phyloP scores from a whole-genome alignment of 2,888 invertebrate genomes.

The Sisyra terminalis region DNA sequence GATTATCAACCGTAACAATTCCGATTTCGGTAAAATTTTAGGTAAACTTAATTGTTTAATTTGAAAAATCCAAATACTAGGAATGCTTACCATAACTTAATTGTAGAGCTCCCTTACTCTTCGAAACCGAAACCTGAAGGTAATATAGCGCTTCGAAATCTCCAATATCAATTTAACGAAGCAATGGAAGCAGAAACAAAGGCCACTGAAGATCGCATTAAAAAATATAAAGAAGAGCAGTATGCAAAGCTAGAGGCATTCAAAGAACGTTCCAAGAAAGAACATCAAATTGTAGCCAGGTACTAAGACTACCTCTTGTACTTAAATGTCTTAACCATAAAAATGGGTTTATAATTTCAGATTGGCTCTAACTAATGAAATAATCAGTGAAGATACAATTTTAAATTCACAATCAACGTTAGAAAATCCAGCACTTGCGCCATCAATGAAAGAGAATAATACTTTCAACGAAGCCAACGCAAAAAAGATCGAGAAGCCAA shows the following conservation, averaged over 20 bases:
- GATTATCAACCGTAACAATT: slow-evolving; percentile 38
- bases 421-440: too few relatives aligned
- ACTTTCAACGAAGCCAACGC: not conserved
- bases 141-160: slow-evolving; percentile 11
- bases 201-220: slow-evolving; percentile 57
- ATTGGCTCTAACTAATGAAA: slow-evolving; percentile 9
- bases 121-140: not conserved
- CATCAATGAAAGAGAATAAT: too few relatives aligned
- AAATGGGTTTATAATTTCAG: not conserved
- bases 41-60: slow-evolving; percentile 3
- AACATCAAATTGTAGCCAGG: slow-evolving; percentile 50
- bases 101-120: not conserved
- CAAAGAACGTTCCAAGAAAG: slow-evolving; percentile 53
- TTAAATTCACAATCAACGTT: too few relatives aligned
- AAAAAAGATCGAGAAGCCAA: slow-evolving; percentile 10
- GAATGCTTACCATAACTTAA: not conserved
- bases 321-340: not conserved
- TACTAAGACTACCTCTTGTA: slow-evolving; percentile 18
- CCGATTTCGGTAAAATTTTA: slow-evolving; percentile 24
- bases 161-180: slow-evolving; percentile 50
- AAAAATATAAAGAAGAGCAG: slow-evolving; percentile 56
- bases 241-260: slow-evolving; percentile 57
- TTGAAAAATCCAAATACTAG: not conserved
- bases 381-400: not conserved
- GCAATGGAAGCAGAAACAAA: slow-evolving; percentile 51